These are phyloP conservation scores for Eilema caniola DNA, from an alignment of 2,888 invertebrate genomes.

Conservation along the genomic window DNA sequence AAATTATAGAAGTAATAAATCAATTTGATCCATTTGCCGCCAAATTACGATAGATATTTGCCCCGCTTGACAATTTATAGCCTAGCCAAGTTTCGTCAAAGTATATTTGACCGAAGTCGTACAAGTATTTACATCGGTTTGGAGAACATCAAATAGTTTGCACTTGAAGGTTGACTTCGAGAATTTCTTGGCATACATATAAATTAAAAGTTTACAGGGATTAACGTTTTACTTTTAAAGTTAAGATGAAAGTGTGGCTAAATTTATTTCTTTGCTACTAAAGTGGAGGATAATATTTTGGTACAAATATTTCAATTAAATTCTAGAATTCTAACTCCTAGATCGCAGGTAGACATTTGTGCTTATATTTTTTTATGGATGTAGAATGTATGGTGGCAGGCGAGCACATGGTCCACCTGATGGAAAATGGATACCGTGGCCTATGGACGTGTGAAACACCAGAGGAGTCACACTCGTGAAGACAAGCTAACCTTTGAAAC, in stretches of 20 bases:
- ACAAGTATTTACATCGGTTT: slow-evolving; percentile 43
- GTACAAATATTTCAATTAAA: too few species aligned
- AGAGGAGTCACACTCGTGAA: too few species aligned
- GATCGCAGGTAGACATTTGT: too few species aligned
- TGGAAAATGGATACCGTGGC: too few species aligned
- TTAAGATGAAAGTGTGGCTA: slow-evolving; percentile 6
- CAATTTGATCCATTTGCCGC: slow-evolving; percentile 36
- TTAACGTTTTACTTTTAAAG: slow-evolving; percentile 17
- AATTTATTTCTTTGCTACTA: neutral
- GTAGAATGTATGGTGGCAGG: too few species aligned
- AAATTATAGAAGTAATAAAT: slow-evolving; percentile 22
- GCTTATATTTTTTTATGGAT: too few species aligned
- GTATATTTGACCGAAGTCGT: slow-evolving; percentile 47
- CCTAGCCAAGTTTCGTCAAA: slow-evolving; percentile 37
- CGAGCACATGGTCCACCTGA: too few species aligned
- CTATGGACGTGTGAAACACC: too few species aligned
- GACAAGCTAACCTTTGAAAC: too few species aligned
- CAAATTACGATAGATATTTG: slow-evolving; percentile 40
- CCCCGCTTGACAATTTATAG: slow-evolving; percentile 37
- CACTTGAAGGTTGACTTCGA: slow-evolving; percentile 24
- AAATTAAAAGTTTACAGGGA: slow-evolving; percentile 9
- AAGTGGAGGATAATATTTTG: too few species aligned
- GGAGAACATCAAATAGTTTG: slow-evolving; percentile 36
- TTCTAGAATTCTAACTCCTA: too few species aligned
- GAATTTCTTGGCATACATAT: slow-evolving; percentile 24